Evolutionary conservation across 1,140 invertebrate species (phyloP).

Genomic region (Alviniconcha marisindica): DNA sequence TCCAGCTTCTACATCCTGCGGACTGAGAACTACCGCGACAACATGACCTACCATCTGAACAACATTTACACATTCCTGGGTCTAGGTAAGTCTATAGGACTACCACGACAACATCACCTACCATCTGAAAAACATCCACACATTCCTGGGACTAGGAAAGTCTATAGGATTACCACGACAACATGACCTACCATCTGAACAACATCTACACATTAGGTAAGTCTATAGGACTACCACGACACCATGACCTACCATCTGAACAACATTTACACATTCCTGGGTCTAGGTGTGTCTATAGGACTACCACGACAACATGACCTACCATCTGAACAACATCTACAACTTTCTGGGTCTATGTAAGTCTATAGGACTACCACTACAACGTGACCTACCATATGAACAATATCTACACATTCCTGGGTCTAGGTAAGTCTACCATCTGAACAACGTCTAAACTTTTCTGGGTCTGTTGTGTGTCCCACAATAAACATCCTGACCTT

Average conservation of each 20-base stretch:
- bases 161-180: neutral
- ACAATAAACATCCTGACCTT: no score
- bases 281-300: conserved; percentile 38
- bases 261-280: conserved; percentile 81
- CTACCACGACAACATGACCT: neutral
- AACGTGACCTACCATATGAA: conserved; percentile 87
- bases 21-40: conserved; percentile 90
- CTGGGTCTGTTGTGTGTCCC: no score
- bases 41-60: conserved; percentile 89
- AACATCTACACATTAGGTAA: conserved; percentile 81
- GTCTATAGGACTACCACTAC: neutral
- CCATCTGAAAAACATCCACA: neutral
- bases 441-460: conserved; percentile 82
- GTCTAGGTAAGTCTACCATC: no score
- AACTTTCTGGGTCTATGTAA: neutral
- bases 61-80: conserved; percentile 81
- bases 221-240: conserved; percentile 88
- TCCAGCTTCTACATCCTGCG: conserved; percentile 80
- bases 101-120: neutral
- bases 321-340: neutral
- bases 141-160: neutral
- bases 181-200: conserved; percentile 87
- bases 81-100: conserved; percentile 38
- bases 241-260: conserved; percentile 90
- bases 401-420: conserved; percentile 78